phyloP scores from a whole-genome alignment of 2,797 vertebrate genomes.

The Syncerus caffer region DNA sequence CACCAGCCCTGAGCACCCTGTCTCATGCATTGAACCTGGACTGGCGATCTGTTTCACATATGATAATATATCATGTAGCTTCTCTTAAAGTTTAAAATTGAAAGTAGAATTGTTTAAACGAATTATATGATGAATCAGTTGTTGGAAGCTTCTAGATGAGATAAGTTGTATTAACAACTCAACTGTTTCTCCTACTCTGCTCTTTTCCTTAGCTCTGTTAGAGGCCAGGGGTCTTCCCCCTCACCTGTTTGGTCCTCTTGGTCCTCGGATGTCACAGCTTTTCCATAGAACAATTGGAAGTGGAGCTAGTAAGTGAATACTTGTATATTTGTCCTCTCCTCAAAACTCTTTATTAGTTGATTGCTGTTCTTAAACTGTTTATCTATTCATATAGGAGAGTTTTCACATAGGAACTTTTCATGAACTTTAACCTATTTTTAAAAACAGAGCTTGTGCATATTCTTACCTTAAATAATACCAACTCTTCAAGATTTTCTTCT shows the following conservation, averaged over 20 bases:
- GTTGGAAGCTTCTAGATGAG: slow-evolving; percentile 28
- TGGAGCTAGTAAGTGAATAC: slow-evolving; percentile 94
- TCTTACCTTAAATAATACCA: not conserved
- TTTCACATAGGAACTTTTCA: not conserved
- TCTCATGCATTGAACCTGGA: not conserved
- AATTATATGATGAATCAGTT: slow-evolving; percentile 18
- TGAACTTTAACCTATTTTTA: not conserved
- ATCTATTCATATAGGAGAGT: slow-evolving; percentile 30
- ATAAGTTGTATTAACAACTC: slow-evolving; percentile 36
- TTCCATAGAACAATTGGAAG: slow-evolving; percentile 99
- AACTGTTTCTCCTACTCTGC: not conserved
- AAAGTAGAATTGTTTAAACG: not conserved
- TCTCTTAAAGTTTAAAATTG: slow-evolving; percentile 25
- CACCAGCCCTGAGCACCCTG: not conserved
- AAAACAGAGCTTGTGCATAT: not conserved
- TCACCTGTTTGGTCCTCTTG: slow-evolving; percentile 98
- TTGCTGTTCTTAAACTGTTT: slow-evolving; percentile 59
- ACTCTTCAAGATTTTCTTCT: not conserved
- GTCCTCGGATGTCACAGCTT: slow-evolving; percentile 98
- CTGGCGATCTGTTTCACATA: not conserved
- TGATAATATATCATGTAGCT: not conserved
- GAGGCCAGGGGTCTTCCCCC: slow-evolving; percentile 99
- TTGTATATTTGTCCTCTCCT: slow-evolving; percentile 73
- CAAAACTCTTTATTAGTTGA: slow-evolving; percentile 55
- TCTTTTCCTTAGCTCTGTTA: slow-evolving; percentile 89